A percentile compares a stretch with the other conserved stretches of the same genome.
Conservation (phyloP, 2,113 vertebrate genomes). For the Embiotoca jacksoni region DNA sequence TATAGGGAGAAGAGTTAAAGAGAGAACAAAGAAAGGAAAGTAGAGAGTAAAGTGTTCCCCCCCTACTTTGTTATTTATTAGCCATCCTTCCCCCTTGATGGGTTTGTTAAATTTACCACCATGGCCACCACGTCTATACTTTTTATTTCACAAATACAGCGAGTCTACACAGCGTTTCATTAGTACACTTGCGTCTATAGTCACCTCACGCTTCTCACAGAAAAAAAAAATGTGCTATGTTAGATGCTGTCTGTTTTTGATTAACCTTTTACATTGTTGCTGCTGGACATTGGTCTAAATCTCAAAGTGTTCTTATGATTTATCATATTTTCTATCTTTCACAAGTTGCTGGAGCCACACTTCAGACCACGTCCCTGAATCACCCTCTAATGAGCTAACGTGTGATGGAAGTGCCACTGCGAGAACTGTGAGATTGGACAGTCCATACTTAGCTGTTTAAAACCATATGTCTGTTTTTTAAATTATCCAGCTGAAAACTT, state of each 20-base stretch:
- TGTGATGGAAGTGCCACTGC: conserved; percentile 20
- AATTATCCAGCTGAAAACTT: conserved; percentile 49
- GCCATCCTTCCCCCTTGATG: background rate
- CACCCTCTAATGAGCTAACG: background rate
- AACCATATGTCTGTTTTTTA: conserved; percentile 47
- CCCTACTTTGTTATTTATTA: conserved; percentile 30
- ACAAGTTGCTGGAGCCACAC: conserved; percentile 5
- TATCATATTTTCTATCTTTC: conserved; percentile 23
- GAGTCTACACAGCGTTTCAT: background rate
- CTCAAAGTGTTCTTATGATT: conserved; percentile 22
- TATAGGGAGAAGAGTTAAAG: conserved; percentile 21
- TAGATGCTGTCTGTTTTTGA: background rate
- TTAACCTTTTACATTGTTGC: conserved; percentile 15
- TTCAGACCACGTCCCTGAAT: conserved; percentile 26
- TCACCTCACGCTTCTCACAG: background rate
- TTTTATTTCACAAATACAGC: background rate
- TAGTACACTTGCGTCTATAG: background rate
- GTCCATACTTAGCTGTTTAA: conserved; percentile 32
- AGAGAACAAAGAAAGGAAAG: background rate
- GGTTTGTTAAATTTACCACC: conserved; percentile 23
- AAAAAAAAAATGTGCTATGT: background rate
- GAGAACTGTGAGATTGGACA: conserved; percentile 1
- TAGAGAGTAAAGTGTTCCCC: background rate
- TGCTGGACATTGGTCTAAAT: background rate
- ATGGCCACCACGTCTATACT: too few relatives aligned